These are phyloP conservation scores for Argyrosomus japonicus DNA, from an alignment of 2,113 vertebrate genomes.

Conservation along the genomic window DNA sequence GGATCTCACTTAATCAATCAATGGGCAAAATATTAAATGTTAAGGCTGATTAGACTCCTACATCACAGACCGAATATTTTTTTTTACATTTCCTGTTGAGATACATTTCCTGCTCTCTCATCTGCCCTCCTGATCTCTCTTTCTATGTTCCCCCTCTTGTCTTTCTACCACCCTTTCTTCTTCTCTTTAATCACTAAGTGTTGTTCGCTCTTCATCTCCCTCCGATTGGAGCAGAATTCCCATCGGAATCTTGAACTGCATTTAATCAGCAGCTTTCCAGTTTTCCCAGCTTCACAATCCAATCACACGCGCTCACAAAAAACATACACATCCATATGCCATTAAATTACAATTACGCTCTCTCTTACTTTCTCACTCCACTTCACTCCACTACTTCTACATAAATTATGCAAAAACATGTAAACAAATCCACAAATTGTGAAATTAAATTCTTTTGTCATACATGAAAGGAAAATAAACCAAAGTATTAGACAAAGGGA, in stretches of 20 bases:
- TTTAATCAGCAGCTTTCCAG: conserved; percentile 60
- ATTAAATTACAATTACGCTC: background rate
- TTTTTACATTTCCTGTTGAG: conserved; percentile 6
- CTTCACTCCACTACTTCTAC: background rate
- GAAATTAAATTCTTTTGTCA: background rate
- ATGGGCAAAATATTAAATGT: too few relatives aligned
- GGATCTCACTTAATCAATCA: too few relatives aligned
- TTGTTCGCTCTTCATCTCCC: conserved; percentile 36
- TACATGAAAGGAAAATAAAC: too few relatives aligned
- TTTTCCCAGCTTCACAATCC: conserved; percentile 45
- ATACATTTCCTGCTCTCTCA: conserved; percentile 17
- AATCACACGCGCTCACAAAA: conserved; percentile 8
- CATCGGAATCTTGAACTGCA: conserved; percentile 36
- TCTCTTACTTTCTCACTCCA: background rate
- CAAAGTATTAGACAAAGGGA: too few relatives aligned
- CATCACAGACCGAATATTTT: too few relatives aligned
- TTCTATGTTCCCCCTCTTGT: background rate
- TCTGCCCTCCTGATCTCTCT: background rate
- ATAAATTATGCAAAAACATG: conserved; percentile 11
- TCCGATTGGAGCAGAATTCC: conserved; percentile 46
- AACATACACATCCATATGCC: background rate
- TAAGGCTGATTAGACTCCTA: too few relatives aligned
- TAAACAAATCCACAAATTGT: background rate
- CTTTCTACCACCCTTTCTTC: conserved; percentile 17
- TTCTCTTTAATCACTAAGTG: conserved; percentile 42